Conservation (phyloP, 2,113 vertebrate species). For the Elaphurus davidianus region DNA sequence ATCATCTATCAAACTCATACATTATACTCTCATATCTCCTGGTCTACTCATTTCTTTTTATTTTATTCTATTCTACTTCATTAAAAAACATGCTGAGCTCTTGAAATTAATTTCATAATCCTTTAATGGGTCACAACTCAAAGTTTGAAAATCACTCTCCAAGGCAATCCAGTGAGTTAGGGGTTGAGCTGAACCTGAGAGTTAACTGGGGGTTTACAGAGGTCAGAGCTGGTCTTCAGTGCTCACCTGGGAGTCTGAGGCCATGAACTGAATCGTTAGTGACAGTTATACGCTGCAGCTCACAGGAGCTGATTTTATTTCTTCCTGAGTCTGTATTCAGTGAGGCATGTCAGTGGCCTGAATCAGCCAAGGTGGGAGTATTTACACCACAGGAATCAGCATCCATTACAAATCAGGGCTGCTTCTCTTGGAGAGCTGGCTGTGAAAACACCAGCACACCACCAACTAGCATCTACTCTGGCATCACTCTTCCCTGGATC, state of each 20-base stretch:
- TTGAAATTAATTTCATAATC: not conserved
- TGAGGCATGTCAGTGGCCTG: not conserved
- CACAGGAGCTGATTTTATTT: not conserved
- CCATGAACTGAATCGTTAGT: not conserved
- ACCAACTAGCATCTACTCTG: not conserved
- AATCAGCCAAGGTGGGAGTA: not conserved
- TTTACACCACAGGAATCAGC: not conserved
- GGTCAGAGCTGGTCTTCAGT: not conserved
- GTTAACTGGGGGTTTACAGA: not conserved
- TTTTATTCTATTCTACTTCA: not conserved
- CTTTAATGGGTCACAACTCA: not conserved
- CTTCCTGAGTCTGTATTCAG: not conserved
- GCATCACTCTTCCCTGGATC: not conserved
- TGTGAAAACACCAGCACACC: not conserved
- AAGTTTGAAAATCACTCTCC: not conserved
- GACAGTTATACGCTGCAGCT: not conserved
- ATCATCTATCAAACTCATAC: not conserved
- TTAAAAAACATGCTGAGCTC: not conserved
- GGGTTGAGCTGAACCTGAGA: not conserved
- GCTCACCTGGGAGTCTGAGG: not conserved
- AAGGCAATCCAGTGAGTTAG: not conserved
- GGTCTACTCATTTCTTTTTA: not conserved
- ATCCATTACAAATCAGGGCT: not conserved
- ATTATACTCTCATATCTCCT: not conserved
- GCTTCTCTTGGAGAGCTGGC: not conserved